Evolutionary conservation across 2,888 invertebrate genomes (phyloP).

Genomic region (Mesorhabditis belari): DNA sequence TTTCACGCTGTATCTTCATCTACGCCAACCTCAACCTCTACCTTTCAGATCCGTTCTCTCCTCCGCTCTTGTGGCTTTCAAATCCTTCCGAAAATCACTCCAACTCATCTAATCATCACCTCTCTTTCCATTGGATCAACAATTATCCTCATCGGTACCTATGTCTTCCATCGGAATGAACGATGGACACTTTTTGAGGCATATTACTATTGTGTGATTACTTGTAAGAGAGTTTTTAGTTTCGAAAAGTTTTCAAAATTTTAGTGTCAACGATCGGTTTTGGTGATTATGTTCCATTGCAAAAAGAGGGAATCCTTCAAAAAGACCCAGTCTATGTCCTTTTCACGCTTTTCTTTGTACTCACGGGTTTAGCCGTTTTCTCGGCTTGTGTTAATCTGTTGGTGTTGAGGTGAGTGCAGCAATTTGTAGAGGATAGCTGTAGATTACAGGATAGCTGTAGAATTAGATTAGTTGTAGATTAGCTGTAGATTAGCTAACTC

Average conservation of each 20-base stretch:
- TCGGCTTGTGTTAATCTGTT: constrained; percentile 94
- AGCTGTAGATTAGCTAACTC: too few relatives aligned
- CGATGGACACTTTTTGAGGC: constrained; percentile 93
- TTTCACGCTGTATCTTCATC: too few relatives aligned
- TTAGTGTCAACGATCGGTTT: constrained; percentile 86
- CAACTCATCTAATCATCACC: constrained; percentile 93
- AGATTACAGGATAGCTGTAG: too few relatives aligned
- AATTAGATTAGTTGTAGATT: too few relatives aligned
- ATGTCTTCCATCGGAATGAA: constrained; percentile 76
- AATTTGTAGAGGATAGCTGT: too few relatives aligned
- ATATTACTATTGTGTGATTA: constrained; percentile 98
- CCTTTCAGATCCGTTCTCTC: neutral
- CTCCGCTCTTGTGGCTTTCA: neutral
- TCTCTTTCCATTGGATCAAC: constrained; percentile 83
- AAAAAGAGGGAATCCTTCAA: constrained; percentile 71
- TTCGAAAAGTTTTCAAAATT: too few relatives aligned
- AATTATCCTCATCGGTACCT: constrained; percentile 60
- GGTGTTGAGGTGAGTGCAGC: constrained; percentile 70
- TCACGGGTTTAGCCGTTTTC: constrained; percentile 94
- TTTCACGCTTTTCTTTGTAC: constrained; percentile 90
- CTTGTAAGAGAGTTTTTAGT: constrained; percentile 60
- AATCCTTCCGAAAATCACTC: constrained; percentile 62
- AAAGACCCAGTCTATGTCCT: constrained; percentile 34
- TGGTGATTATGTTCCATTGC: constrained; percentile 94
- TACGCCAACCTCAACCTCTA: too few relatives aligned